Percentiles rank a stretch among this genome's conserved stretches.
phyloP scores from a whole-genome alignment of 2,113 vertebrate genomes.

The Montifringilla adamsi region DNA sequence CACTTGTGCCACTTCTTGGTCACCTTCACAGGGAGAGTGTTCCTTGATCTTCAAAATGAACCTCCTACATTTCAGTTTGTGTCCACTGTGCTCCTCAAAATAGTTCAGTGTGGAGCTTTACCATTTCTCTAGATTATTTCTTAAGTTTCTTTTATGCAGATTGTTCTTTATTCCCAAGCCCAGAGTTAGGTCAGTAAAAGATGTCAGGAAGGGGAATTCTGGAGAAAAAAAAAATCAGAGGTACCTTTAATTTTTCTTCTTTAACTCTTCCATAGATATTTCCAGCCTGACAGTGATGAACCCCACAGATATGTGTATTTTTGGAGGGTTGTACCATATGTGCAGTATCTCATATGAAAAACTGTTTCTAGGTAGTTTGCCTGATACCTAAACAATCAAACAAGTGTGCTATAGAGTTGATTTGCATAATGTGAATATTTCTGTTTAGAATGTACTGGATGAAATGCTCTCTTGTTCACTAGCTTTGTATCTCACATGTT shows the following conservation, averaged over 20 bases:
- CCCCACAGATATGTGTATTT: background rate
- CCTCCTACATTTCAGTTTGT: background rate
- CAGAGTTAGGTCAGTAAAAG: background rate
- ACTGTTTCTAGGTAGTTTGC: background rate
- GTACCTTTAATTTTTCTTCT: background rate
- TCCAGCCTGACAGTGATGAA: background rate
- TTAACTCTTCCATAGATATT: background rate
- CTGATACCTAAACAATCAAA: background rate
- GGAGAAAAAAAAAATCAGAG: background rate
- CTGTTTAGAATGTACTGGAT: background rate
- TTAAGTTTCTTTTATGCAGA: background rate
- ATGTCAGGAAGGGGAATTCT: background rate
- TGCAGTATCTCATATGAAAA: background rate
- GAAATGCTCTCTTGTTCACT: background rate
- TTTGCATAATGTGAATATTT: fast-evolving
- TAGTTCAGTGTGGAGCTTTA: background rate
- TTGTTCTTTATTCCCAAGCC: background rate
- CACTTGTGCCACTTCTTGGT: background rate
- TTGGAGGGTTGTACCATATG: background rate
- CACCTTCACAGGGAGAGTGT: background rate
- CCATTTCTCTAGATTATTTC: background rate
- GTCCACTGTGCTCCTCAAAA: background rate
- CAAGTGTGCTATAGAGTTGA: background rate
- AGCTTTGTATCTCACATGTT: background rate
- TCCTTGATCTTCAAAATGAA: background rate